A percentile compares a stretch with the other conserved stretches of the same genome.
Evolutionary conservation across 2,113 vertebrate genomes (phyloP).

Genomic region (Corydoras maculifer): DNA sequence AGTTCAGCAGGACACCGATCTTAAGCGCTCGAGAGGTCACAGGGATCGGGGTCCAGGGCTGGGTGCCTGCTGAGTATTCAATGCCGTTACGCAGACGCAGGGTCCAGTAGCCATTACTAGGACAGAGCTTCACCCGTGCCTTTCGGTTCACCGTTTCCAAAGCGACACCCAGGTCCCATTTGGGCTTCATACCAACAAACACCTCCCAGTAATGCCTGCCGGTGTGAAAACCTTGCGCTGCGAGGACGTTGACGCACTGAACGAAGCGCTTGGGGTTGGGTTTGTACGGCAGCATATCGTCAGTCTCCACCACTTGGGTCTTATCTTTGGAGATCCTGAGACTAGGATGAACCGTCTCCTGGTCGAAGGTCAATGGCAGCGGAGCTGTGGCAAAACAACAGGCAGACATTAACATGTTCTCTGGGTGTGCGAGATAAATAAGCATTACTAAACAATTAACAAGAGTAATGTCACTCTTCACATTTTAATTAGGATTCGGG

Average conservation of each 20-base stretch:
- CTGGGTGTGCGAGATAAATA: too few species aligned
- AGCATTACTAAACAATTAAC: too few species aligned
- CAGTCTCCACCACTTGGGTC: slow-evolving; percentile 65
- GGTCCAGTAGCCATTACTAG: slow-evolving; percentile 74
- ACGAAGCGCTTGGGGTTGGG: slow-evolving; percentile 65
- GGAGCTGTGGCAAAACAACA: slow-evolving; percentile 57
- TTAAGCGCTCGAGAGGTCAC: slow-evolving; percentile 44
- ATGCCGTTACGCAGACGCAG: slow-evolving; percentile 66
- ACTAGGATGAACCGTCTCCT: slow-evolving; percentile 73
- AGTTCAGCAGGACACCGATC: slow-evolving; percentile 73
- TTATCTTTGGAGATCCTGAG: slow-evolving; percentile 69
- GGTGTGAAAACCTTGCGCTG: slow-evolving; percentile 58
- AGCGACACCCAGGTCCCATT: slow-evolving; percentile 81
- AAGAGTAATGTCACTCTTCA: neutral
- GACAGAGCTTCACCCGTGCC: slow-evolving; percentile 68
- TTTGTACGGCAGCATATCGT: slow-evolving; percentile 19
- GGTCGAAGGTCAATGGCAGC: slow-evolving; percentile 67
- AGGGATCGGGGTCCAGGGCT: slow-evolving; percentile 67
- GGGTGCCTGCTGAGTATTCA: slow-evolving; percentile 66
- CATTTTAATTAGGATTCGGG: neutral
- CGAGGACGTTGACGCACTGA: slow-evolving; percentile 75
- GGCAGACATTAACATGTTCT: too few species aligned
- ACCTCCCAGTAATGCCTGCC: slow-evolving; percentile 83
- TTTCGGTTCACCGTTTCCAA: slow-evolving; percentile 63
- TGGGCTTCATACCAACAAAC: slow-evolving; percentile 71